Percentiles rank a stretch among this genome's conserved stretches.
Evolutionary conservation across 2,888 invertebrate species (phyloP).

Genomic region (Tenthredo distinguenda): DNA sequence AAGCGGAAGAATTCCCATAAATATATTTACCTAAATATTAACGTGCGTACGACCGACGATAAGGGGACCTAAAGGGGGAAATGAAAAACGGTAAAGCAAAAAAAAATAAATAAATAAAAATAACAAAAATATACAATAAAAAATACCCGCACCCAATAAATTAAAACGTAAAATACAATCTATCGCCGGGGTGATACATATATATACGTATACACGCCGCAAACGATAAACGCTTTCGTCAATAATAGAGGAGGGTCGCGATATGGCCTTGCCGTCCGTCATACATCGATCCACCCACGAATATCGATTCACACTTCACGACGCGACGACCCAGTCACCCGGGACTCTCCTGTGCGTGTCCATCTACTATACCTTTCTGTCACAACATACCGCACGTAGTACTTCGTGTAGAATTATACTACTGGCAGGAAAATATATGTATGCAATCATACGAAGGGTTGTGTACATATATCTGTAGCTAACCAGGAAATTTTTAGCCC

Average conservation of each 20-base stretch:
- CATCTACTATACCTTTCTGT: conserved; percentile 6
- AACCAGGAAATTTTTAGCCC: not conserved
- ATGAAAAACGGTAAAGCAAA: not conserved
- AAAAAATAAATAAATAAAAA: not conserved
- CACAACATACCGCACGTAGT: not conserved
- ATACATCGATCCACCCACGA: conserved; percentile 68
- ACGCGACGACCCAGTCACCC: conserved; percentile 38
- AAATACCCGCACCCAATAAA: not conserved
- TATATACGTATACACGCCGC: conserved; percentile 59
- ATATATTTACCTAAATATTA: not conserved
- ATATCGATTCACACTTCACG: conserved; percentile 68
- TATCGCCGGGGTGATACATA: conserved; percentile 49
- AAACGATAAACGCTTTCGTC: conserved; percentile 66
- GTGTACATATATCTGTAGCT: not conserved
- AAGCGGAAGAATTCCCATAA: not conserved
- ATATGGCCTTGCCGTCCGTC: conserved; percentile 68
- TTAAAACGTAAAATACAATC: conserved; percentile 17
- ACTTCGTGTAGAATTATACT: not conserved
- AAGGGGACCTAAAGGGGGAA: not conserved
- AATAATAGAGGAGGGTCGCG: conserved; percentile 74
- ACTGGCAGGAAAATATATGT: not conserved
- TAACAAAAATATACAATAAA: not conserved
- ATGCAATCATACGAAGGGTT: not conserved
- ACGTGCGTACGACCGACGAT: not conserved
- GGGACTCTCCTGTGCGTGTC: conserved; percentile 21